Base-by-base conservation (phyloP, 2,797 vertebrate species). In the Mionectes olivaceus region DNA sequence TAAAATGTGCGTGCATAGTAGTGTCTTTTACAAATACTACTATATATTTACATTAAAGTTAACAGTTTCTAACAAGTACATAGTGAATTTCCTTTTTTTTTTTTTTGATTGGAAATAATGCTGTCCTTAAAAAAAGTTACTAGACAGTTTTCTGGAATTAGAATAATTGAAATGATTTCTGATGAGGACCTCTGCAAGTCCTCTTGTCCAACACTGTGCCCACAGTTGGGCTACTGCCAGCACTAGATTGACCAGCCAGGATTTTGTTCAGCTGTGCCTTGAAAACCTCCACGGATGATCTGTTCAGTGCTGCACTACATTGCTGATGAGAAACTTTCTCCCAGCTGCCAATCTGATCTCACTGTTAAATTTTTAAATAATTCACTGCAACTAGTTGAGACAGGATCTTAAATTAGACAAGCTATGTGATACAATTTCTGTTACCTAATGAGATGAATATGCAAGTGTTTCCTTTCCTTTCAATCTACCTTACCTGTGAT, bases 381-480 rank as follows among this genome's bases (percentile, higher is more conserved):
- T 71, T 93, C 82, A 63, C 73, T 70, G 55, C 87, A 83, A 89
- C 94, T 86, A 91, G 89, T 94, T 83, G 71, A 95, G 93, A 93
- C 93, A 95, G 82, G 93, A 92, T 87, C 60, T 80, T 88, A 82
- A 91, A 0, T 78, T 57, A 91, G 69, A 78, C 78, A 85, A 71
- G 65, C 65, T 82, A 69, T 85, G 90, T 81, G 94, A 68, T 87
- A 83, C 3, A 11, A 65, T 59, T 95, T 91, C 56, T 94, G 70
- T 85, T 95, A 93, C 70, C 78, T 92, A 91, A 93, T 89, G 71
- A 93, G 90, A 87, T 86, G 87, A 88, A 89, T 86, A 93, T 78
- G 63, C 24, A 90, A 82, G 63, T 73, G 63, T 79, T 89, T 93
- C 87, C 93, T 65, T 55, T 59, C 24, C 28, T 77, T 74, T 74